phyloP scores from a whole-genome alignment of 2,888 invertebrate genomes.

The Brenthis hecate region DNA sequence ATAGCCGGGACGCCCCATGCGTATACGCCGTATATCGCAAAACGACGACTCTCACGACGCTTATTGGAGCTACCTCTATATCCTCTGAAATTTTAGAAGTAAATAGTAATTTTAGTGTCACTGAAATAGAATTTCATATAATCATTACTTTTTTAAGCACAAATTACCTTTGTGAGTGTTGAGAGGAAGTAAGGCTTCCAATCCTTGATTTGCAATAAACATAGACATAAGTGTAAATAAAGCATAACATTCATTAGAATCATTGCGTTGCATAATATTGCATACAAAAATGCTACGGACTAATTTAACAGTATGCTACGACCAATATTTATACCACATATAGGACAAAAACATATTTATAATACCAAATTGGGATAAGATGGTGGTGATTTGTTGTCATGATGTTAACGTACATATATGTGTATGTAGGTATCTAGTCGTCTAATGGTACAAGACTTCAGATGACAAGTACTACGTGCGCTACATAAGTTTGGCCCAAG shows the following conservation, averaged over 20 bases:
- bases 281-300: slow-evolving; percentile 1
- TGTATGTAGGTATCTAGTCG: too few species aligned
- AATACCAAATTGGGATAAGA: background rate
- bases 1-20: slow-evolving; percentile 86
- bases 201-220: slow-evolving; percentile 62
- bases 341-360: background rate
- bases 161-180: slow-evolving; percentile 64
- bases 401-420: too few species aligned
- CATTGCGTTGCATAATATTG: background rate
- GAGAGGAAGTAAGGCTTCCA: slow-evolving; percentile 57
- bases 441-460: too few species aligned
- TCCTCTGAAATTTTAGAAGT: slow-evolving; percentile 61
- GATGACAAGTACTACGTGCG: too few species aligned
- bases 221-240: slow-evolving; percentile 25
- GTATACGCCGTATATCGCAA: slow-evolving; percentile 84
- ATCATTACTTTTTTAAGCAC: background rate
- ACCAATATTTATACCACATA: background rate
- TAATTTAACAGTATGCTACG: background rate
- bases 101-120: background rate
- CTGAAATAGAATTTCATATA: background rate
- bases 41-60: slow-evolving; percentile 81
- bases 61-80: slow-evolving; percentile 74
- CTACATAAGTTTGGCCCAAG: too few species aligned
- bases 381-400: background rate
- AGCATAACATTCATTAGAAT: background rate